Base-by-base conservation (phyloP, 1,140 invertebrate genomes). In the Microplitis demolitor region DNA sequence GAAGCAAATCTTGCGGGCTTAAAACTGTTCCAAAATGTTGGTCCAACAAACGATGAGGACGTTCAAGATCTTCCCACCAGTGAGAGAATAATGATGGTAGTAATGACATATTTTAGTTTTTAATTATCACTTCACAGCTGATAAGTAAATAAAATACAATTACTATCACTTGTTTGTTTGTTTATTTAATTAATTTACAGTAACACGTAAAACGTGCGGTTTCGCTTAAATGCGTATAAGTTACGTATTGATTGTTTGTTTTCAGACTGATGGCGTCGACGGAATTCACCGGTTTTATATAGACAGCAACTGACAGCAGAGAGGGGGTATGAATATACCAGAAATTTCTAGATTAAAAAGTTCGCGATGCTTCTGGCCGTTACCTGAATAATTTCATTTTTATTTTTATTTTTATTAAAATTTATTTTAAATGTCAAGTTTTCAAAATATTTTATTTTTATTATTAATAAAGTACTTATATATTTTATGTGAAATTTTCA, bases 71-170 rank as follows among this genome's bases (percentile, higher is more conserved):
- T 24, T 81, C 82, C 78, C 86, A 88, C 85, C 85, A 87, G 67
- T 87, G 80, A 35, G 87, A 86, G 61, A 88, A 86, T 5, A 87
- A 53, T 68, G 84, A 68, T 35, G 84, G 84, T 4, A 84, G 76
- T 33, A 85, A 73, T 72, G 83, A 84, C 85, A 86, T 85, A 54
- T 81, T 76, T 50, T 24, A 45, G 3, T 67, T 50, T 61, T 24
- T 4, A 69, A 68, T 54, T 54, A 37, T 53, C 16, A 39, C 37
- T 66, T 31, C 3, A 24, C 53, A 58, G 24, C 24, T 58, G 14
- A 58, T 31, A 24, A 13, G 3, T 13, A 24, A 8, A 14, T 24
- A 24, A 24, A 24, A 24, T 24, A 24, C 2, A 24, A 24, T 24
- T 24, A 24, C 2, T 24, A 24, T 24, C 24, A 56, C 0, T 16